These are phyloP conservation scores for Aix galericulata DNA, from an alignment of 2,113 vertebrate species.

Conservation along the genomic window DNA sequence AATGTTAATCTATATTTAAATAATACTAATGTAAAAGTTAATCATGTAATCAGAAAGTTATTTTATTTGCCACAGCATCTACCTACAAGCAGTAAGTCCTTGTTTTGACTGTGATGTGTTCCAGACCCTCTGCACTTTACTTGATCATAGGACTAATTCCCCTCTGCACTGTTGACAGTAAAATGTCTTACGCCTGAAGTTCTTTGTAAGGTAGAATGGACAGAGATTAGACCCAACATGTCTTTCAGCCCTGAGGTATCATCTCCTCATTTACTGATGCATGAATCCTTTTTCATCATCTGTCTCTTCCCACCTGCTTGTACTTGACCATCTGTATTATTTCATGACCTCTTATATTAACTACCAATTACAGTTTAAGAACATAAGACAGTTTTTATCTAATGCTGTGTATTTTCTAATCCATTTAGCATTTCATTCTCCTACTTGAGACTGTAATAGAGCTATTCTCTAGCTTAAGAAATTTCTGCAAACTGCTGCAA, in stretches of 20 bases:
- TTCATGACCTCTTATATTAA: not conserved
- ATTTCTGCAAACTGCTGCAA: not conserved
- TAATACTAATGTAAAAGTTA: not conserved
- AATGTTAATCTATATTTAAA: not conserved
- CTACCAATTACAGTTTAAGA: fast-evolving
- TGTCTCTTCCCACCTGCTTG: not conserved
- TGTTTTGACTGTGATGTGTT: not conserved
- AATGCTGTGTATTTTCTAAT: not conserved
- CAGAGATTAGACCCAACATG: not conserved
- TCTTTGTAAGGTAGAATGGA: not conserved
- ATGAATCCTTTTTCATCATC: not conserved
- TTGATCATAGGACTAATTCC: not conserved
- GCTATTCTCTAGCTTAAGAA: not conserved
- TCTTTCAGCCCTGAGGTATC: not conserved
- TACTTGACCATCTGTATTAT: not conserved
- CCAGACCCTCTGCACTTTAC: not conserved
- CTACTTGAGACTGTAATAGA: not conserved
- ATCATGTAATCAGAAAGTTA: not conserved
- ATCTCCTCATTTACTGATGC: not conserved
- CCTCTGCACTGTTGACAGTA: not conserved
- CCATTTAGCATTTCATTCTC: not conserved
- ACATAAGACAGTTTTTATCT: not conserved
- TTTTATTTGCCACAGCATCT: not conserved
- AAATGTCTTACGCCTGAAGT: not conserved
- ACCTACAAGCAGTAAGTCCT: not conserved